Evolutionary conservation across 2,113 vertebrate species (phyloP), one percentile per base, ranked within the genome.

Genomic region (Eira barbara): DNA sequence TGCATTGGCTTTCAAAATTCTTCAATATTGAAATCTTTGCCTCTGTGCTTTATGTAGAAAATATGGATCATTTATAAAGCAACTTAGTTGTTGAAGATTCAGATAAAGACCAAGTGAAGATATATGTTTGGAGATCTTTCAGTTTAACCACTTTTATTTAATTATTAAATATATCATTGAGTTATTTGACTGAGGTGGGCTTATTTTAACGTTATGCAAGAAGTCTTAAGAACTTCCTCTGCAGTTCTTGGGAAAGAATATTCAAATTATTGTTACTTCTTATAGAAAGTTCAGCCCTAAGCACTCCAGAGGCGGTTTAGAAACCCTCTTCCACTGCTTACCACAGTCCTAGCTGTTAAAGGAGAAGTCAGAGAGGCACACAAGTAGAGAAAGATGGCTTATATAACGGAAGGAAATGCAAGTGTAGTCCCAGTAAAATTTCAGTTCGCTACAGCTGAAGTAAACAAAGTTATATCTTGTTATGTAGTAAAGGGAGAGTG

Each of bases 341-440:
- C 87, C 81, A 97, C 87, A 83, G 14, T 80, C 36, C 82, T 63
- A 95, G 49, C 49, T 97, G 65, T 87, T 79, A 93, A 97, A 96
- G 80, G 85, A 96, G 94, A 97, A 98, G 95, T 97, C 81, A 94
- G 84, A 87, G 79, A 82, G 61, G 39, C 42, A 47, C 45, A 21
- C 47, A 80, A 67, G 36, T 49, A 83, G 65, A 81, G 79, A 85
- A 89, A 15, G 10, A 73, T 52, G 57, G 49, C 42, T 93, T 85
- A 45, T 9, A 55, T 59, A 95, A 95, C 67, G 47, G 89, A 91
- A 93, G 93, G 81, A 96, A 97, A 94, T 61, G 1, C 36, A 74
- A 84, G 25, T 67, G 55, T 17, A 25, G 55, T 67, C 36, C 65
- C 65, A 61, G 15, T n/a, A 55, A 82, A 87, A 94, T 91, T 95